Evolutionary conservation across 2,888 invertebrate genomes (phyloP), one percentile per base, ranked within the genome.

Genomic region (Caenorhabditis wallacei): DNA sequence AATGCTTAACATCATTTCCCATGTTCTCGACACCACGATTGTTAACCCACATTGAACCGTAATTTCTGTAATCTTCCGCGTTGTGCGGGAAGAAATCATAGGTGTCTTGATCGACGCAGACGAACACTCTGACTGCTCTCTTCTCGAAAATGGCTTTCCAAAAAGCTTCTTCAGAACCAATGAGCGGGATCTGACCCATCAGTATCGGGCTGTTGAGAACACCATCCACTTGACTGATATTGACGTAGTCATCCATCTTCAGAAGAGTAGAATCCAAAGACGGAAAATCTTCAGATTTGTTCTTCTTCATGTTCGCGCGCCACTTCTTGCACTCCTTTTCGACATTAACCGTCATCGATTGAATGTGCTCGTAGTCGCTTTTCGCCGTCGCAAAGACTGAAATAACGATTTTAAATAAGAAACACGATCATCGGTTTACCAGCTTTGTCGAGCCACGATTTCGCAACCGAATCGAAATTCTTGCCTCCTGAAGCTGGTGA

Each of bases 91-190:
- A 76, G 61, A 76, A 76, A 1, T 69, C 76, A 20, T 24, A 8
- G 0, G 43, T n/a, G 1, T 61, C 61, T 11, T 37, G 2, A 5
- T 18, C 40, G 4, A 40, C 22, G 8, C 40, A n/a, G 20, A 68
- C 16, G 35, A 63, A 37, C 0, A 76, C 68, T 5, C 8, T 20
- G 1, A 46, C 59, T 20, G 40, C 30, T 24, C 68, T 11, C 18
- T 37, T 35, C 11, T 68, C 76, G 53, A 68, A 76, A 1, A 76
- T 20, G 16, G 59, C 61, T 59, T 76, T 76, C 76, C 76, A 76
- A 16, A 76, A 76, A 13, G 61, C 26, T 26, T 76, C 76, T 16
- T 76, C 76, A 13, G 26, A 11, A 10, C 43, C 68, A 5, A 30
- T 35, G 3, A 40, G 1, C 16, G 76, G 76, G 0, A 76, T 40